A percentile compares a stretch with the other conserved stretches of the same genome.
Evolutionary conservation across 2,888 invertebrate species (phyloP).

Genomic region (Ellobium chinense): DNA sequence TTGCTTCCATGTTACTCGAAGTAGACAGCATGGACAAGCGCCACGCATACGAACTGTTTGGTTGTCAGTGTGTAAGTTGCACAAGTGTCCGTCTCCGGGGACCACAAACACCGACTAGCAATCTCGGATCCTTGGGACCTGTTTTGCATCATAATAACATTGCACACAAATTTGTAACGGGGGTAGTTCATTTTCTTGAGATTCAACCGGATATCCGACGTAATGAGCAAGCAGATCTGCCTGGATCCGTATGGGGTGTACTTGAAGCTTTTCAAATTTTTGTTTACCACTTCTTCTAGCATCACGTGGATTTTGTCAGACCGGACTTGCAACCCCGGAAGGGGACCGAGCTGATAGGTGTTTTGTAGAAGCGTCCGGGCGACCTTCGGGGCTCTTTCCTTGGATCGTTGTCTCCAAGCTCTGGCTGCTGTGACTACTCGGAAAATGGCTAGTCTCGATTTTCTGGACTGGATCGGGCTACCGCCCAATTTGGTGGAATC

Average conservation of each 20-base stretch:
- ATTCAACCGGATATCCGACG: constrained; percentile 61
- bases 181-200: constrained; percentile 65
- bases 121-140: constrained; percentile 68
- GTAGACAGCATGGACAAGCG: constrained; percentile 68
- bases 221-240: constrained; percentile 60
- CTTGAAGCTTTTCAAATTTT: constrained; percentile 56
- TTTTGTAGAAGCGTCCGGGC: constrained; percentile 61
- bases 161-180: constrained; percentile 71
- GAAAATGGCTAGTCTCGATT: constrained; percentile 63
- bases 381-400: constrained; percentile 42
- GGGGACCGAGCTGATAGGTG: constrained; percentile 68
- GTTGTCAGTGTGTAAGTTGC: constrained; percentile 67
- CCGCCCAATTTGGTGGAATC: too few species aligned
- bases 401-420: constrained; percentile 66
- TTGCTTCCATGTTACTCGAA: constrained; percentile 60
- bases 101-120: constrained; percentile 69
- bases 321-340: constrained; percentile 57
- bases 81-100: constrained; percentile 65
- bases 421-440: constrained; percentile 64
- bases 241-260: constrained; percentile 63
- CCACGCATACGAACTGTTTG: constrained; percentile 63
- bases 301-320: constrained; percentile 59
- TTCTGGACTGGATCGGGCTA: too few species aligned
- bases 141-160: constrained; percentile 69
- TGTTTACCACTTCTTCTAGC: constrained; percentile 59